Conservation (phyloP, 2,113 vertebrate species). For the Myxocyprinus asiaticus region DNA sequence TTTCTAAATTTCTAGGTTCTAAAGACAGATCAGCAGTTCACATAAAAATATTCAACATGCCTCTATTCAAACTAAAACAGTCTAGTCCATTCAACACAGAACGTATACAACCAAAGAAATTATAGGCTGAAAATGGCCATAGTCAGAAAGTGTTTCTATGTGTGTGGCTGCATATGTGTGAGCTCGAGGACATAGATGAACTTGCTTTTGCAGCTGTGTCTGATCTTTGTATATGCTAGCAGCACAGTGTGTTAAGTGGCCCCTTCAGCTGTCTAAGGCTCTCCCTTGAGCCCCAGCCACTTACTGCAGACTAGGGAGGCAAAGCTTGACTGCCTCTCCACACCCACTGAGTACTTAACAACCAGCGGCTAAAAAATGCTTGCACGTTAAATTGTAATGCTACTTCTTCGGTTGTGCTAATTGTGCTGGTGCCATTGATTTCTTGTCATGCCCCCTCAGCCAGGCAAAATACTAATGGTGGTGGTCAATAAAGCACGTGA, state of each 20-base stretch:
- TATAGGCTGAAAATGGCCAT: no score
- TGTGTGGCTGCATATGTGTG: conserved; percentile 26
- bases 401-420: conserved; percentile 72
- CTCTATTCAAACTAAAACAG: no score
- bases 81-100: no score
- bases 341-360: conserved; percentile 69
- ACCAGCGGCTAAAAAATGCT: conserved; percentile 61
- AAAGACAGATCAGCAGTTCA: no score
- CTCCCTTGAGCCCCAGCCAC: conserved; percentile 60
- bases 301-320: conserved; percentile 61
- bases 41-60: no score
- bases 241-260: conserved; percentile 63
- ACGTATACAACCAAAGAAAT: no score
- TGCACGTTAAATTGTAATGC: conserved; percentile 70
- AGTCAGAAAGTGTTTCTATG: neutral
- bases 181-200: conserved; percentile 41
- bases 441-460: conserved; percentile 71
- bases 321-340: conserved; percentile 57
- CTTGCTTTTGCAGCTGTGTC: conserved; percentile 51
- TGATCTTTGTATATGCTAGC: conserved; percentile 43
- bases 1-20: no score
- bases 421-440: conserved; percentile 75
- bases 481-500: conserved; percentile 75
- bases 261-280: conserved; percentile 54
- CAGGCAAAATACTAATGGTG: conserved; percentile 74